Evolutionary conservation across 1,140 invertebrate genomes (phyloP).

Genomic region (Eciton burchellii): DNA sequence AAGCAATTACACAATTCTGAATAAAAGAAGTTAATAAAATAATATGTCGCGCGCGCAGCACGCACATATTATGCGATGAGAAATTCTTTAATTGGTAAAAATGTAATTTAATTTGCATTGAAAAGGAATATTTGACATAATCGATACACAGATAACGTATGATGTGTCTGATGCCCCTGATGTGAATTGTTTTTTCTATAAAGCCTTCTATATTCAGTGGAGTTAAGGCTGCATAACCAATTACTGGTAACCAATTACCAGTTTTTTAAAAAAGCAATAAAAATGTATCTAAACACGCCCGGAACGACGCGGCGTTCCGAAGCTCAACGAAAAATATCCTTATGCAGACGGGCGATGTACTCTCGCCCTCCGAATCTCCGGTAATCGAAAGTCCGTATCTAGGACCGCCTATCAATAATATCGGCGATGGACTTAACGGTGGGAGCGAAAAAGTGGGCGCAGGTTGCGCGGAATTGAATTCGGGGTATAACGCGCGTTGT

Average conservation of each 20-base stretch:
- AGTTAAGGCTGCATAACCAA: background rate
- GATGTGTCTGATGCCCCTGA: no score
- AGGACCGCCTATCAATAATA: constrained; percentile 69
- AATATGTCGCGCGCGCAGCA: no score
- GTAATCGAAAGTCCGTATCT: constrained; percentile 48
- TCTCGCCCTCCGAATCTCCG: background rate
- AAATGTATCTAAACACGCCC: background rate
- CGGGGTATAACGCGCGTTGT: constrained; percentile 52
- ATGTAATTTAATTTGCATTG: background rate
- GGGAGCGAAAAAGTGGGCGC: constrained; percentile 73
- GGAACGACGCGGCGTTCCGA: constrained; percentile 12
- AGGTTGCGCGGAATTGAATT: constrained; percentile 70
- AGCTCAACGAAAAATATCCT: constrained; percentile 32
- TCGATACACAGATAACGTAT: no score
- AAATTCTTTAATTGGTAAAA: no score
- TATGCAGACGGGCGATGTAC: constrained; percentile 6
- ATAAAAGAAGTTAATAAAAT: no score
- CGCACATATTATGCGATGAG: no score
- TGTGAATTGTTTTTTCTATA: no score
- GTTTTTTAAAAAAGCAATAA: background rate
- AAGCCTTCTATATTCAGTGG: no score
- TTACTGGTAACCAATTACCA: no score
- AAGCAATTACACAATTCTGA: background rate
- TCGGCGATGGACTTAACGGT: constrained; percentile 68
- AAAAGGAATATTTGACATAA: background rate